Conservation (phyloP, 2,113 vertebrate species). For the Thalassarche chlororhynchos region DNA sequence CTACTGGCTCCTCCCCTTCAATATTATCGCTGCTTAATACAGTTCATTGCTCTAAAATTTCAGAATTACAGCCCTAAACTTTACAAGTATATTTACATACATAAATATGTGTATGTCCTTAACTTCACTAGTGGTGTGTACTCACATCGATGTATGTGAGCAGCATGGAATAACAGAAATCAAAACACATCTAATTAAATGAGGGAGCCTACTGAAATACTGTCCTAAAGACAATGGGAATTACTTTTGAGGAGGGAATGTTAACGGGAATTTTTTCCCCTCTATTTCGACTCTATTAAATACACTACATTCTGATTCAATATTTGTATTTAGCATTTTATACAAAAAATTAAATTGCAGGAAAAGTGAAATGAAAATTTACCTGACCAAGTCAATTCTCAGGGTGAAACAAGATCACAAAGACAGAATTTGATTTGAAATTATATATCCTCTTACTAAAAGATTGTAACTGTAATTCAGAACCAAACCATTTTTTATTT, state of each 20-base stretch:
- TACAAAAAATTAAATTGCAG: neutral
- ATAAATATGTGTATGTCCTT: neutral
- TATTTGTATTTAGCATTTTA: neutral
- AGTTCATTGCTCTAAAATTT: neutral
- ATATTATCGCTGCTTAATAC: neutral
- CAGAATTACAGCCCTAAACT: neutral
- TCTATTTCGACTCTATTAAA: neutral
- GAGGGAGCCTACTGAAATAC: neutral
- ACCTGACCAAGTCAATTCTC: neutral
- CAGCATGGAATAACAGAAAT: neutral
- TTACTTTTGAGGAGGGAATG: neutral
- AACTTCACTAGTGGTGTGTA: neutral
- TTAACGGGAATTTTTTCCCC: neutral
- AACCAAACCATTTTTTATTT: neutral
- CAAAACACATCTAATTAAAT: neutral
- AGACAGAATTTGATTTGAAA: neutral
- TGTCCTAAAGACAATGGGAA: neutral
- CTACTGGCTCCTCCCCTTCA: neutral
- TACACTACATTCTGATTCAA: neutral
- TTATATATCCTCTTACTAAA: neutral
- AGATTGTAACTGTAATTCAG: accelerated
- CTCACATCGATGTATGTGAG: accelerated
- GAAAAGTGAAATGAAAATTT: neutral
- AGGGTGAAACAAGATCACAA: neutral
- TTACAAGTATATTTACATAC: neutral